phyloP scores from a whole-genome alignment of 2,797 vertebrate species.

The Oreortyx pictus region DNA sequence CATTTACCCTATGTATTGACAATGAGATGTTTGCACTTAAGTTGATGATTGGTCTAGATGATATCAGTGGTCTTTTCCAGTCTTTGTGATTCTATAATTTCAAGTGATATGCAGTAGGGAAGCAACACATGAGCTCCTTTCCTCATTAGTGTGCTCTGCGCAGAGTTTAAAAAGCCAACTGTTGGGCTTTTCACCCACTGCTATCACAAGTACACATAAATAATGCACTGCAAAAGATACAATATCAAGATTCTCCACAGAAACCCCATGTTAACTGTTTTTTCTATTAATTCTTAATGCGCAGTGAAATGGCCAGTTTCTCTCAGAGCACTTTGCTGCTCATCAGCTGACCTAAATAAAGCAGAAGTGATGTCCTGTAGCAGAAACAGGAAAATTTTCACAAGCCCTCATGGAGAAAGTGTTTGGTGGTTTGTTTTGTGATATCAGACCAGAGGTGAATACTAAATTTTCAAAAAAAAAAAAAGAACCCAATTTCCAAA shows the following conservation, averaged over 20 bases:
- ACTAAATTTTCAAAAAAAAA: neutral
- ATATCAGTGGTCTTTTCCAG: no score
- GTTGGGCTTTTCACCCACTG: neutral
- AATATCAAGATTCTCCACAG: neutral
- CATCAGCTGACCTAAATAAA: neutral
- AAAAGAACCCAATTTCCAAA: neutral
- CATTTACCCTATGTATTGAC: neutral
- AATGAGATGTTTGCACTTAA: neutral
- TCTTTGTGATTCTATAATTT: no score
- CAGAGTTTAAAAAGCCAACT: neutral
- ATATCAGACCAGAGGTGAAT: neutral
- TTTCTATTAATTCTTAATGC: constrained; percentile 4
- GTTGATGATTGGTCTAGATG: no score
- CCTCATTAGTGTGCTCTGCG: neutral
- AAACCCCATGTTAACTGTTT: neutral
- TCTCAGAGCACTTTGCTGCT: neutral
- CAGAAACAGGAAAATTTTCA: neutral
- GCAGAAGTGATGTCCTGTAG: neutral
- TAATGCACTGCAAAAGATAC: neutral
- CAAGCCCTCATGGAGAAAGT: neutral
- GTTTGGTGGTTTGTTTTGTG: neutral
- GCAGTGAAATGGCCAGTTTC: neutral
- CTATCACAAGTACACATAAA: constrained; percentile 17
- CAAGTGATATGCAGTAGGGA: neutral
- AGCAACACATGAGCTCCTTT: accelerated